These are phyloP conservation scores for Laticauda colubrina DNA, from an alignment of 2,113 vertebrate genomes.

Conservation along the genomic window DNA sequence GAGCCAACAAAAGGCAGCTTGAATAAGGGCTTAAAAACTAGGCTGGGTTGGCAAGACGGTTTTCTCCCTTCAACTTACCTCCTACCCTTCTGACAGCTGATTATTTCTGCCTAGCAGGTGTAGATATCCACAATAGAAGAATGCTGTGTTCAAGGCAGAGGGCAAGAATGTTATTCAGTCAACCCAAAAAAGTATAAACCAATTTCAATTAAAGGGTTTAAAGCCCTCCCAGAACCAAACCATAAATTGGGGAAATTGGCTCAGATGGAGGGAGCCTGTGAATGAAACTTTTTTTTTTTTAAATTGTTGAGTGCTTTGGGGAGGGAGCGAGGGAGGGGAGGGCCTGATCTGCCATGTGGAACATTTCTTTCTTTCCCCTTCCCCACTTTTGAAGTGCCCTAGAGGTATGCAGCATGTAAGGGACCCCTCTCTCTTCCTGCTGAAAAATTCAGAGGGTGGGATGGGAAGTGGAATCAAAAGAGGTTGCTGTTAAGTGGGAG, in stretches of 20 bases:
- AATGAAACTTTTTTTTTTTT: slow-evolving; percentile 23
- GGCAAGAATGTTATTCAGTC: slow-evolving; percentile 47
- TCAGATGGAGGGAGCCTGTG: slow-evolving; percentile 26
- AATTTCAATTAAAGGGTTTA: slow-evolving; percentile 42
- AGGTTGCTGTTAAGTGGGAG: fast-evolving
- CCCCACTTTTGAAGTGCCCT: slow-evolving; percentile 35
- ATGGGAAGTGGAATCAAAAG: background rate
- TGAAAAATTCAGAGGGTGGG: slow-evolving; percentile 20
- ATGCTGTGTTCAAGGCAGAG: slow-evolving; percentile 22
- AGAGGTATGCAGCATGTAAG: slow-evolving; percentile 36
- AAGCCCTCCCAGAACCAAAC: slow-evolving; percentile 38
- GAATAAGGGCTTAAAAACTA: slow-evolving; percentile 31
- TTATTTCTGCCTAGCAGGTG: slow-evolving; percentile 68
- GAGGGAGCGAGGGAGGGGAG: background rate
- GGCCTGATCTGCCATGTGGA: slow-evolving; percentile 40
- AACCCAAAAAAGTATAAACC: slow-evolving; percentile 39
- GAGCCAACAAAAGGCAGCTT: slow-evolving; percentile 17
- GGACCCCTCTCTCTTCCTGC: slow-evolving; percentile 28
- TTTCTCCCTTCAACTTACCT: slow-evolving; percentile 1
- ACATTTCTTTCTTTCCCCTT: slow-evolving; percentile 1
- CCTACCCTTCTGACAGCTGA: slow-evolving; percentile 20
- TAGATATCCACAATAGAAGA: slow-evolving; percentile 47
- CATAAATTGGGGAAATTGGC: slow-evolving; percentile 38
- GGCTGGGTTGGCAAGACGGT: background rate
- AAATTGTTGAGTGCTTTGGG: slow-evolving; percentile 32